Percentiles rank a stretch among this genome's conserved stretches.
Conservation (phyloP, 2,797 vertebrate species). For the Heterohyrax brucei region DNA sequence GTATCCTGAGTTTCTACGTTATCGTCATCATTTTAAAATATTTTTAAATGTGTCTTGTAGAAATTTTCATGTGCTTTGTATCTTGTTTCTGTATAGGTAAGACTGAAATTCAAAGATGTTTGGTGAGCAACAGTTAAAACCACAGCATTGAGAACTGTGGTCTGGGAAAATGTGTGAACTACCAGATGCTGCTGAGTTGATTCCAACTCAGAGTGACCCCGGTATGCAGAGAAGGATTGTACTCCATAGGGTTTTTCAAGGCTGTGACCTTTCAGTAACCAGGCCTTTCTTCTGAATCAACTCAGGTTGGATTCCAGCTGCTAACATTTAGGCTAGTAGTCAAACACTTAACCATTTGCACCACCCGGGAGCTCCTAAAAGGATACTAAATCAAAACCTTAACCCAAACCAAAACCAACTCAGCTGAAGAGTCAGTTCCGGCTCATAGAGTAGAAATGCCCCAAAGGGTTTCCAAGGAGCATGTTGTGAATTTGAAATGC, state of each 20-base stretch:
- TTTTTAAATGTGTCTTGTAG: background rate
- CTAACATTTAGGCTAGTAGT: background rate
- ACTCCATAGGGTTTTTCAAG: background rate
- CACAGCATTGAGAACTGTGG: background rate
- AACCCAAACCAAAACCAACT: too few species aligned
- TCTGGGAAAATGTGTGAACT: background rate
- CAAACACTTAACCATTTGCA: background rate
- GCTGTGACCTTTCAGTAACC: background rate
- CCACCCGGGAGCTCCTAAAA: background rate
- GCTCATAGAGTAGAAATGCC: too few species aligned
- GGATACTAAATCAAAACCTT: background rate
- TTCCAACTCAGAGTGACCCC: background rate
- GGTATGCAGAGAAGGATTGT: background rate
- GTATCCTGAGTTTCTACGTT: background rate
- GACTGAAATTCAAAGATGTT: conserved; percentile 53
- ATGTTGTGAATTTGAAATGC: background rate
- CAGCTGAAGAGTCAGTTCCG: too few species aligned
- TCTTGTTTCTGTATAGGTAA: background rate
- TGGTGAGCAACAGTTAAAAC: conserved; percentile 36
- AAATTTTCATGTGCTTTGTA: conserved; percentile 58
- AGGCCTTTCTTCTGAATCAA: background rate
- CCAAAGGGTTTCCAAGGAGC: too few species aligned
- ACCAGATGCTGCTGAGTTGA: background rate
- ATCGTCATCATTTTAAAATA: conserved; percentile 30
- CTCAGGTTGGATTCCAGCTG: background rate